These are phyloP conservation scores for Penaeus indicus DNA, from an alignment of 1,140 invertebrate species.

Conservation along the genomic window DNA sequence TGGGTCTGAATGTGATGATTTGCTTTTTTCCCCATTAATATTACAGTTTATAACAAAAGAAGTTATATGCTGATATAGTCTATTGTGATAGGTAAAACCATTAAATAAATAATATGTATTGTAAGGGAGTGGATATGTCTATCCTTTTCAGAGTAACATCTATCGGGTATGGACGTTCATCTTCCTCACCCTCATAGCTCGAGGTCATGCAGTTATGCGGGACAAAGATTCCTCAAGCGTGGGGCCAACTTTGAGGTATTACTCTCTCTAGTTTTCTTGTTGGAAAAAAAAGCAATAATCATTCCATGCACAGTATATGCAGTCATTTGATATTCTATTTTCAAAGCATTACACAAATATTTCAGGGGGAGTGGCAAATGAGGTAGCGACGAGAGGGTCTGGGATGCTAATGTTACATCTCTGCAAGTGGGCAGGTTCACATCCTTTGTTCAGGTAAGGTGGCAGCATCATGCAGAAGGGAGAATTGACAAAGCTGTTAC, in stretches of 20 bases:
- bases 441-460: conserved; percentile 85
- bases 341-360: conserved; percentile 42
- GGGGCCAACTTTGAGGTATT: conserved; percentile 88
- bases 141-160: conserved; percentile 78
- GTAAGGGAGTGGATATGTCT: background rate
- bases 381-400: conserved; percentile 97
- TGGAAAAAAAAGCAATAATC: background rate
- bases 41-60: too few species aligned
- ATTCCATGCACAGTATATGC: background rate
- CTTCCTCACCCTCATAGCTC: conserved; percentile 92
- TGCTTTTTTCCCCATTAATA: too few species aligned
- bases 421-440: conserved; percentile 83
- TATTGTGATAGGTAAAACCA: background rate
- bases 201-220: conserved; percentile 95
- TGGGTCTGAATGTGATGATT: too few species aligned
- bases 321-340: background rate
- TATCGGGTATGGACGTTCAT: conserved; percentile 88
- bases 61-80: too few species aligned
- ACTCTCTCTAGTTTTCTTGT: background rate
- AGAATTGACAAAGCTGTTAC: background rate
- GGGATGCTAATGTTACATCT: conserved; percentile 86
- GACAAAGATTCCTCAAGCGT: conserved; percentile 94
- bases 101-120: background rate
- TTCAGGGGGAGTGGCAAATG: conserved; percentile 95
- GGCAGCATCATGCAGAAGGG: conserved; percentile 57